phyloP scores from a whole-genome alignment of 2,113 vertebrate genomes.

The Brachyhypopomus occidentalis region DNA sequence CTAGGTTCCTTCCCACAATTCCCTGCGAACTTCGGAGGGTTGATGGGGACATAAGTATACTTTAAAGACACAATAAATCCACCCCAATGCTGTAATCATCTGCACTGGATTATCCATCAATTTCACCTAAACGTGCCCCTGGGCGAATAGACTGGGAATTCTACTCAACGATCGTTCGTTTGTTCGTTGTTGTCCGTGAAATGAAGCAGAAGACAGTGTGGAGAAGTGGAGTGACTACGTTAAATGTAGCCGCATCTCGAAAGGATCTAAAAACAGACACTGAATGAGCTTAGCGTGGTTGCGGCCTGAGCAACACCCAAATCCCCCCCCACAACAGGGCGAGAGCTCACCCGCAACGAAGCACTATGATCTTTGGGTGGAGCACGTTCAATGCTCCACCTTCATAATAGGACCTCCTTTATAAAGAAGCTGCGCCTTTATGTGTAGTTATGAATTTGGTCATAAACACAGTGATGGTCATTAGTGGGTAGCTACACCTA shows the following conservation, averaged over 20 bases:
- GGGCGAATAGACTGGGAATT: background rate
- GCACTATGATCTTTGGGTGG: no score
- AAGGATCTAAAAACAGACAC: background rate
- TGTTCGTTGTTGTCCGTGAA: background rate
- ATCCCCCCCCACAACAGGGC: background rate
- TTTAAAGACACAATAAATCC: slow-evolving; percentile 8
- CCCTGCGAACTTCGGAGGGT: background rate
- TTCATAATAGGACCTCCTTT: no score
- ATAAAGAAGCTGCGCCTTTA: no score
- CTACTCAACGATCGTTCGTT: background rate
- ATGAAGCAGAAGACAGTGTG: background rate
- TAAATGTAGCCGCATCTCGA: background rate
- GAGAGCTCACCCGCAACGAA: no score
- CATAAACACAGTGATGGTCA: no score
- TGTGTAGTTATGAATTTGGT: no score
- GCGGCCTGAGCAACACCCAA: background rate
- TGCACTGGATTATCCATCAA: background rate
- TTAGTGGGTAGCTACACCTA: no score
- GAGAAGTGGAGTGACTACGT: background rate
- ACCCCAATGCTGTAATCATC: background rate
- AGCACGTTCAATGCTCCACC: no score
- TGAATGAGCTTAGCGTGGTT: background rate
- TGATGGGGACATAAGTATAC: background rate
- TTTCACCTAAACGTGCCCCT: background rate
- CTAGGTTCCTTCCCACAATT: background rate